phyloP scores from a whole-genome alignment of 2,113 vertebrate species.

The Raphicerus campestris region DNA sequence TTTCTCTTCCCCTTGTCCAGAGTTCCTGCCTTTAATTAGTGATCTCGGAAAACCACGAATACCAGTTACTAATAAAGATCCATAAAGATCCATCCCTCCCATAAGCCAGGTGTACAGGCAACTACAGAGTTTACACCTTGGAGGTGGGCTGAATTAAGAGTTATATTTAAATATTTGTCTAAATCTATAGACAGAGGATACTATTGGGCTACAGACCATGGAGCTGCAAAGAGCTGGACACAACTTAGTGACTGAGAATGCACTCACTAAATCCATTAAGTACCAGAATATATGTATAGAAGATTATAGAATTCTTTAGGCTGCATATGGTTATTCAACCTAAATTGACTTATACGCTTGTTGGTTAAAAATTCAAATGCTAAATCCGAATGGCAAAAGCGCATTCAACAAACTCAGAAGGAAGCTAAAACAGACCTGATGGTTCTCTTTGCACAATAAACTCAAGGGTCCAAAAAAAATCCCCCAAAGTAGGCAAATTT shows the following conservation, averaged over 20 bases:
- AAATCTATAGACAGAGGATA: not conserved
- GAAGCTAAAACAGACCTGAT: not conserved
- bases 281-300: not conserved
- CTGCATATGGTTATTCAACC: not conserved
- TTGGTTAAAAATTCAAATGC: not conserved
- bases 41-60: not conserved
- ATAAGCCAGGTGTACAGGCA: not conserved
- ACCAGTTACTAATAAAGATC: not conserved
- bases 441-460: not conserved
- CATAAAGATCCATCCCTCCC: not conserved
- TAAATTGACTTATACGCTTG: not conserved
- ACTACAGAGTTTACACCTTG: not conserved
- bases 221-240: not conserved
- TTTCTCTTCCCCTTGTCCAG: not conserved
- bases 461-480: not conserved
- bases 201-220: not conserved
- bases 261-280: not conserved
- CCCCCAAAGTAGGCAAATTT: not conserved
- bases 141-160: not conserved
- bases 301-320: not conserved
- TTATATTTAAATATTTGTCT: not conserved
- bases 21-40: not conserved
- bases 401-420: not conserved
- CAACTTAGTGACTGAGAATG: not conserved
- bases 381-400: not conserved